Percentiles rank a stretch among this genome's conserved stretches.
phyloP scores from a whole-genome alignment of 1,140 invertebrate genomes.

The Tenebrio molitor region DNA sequence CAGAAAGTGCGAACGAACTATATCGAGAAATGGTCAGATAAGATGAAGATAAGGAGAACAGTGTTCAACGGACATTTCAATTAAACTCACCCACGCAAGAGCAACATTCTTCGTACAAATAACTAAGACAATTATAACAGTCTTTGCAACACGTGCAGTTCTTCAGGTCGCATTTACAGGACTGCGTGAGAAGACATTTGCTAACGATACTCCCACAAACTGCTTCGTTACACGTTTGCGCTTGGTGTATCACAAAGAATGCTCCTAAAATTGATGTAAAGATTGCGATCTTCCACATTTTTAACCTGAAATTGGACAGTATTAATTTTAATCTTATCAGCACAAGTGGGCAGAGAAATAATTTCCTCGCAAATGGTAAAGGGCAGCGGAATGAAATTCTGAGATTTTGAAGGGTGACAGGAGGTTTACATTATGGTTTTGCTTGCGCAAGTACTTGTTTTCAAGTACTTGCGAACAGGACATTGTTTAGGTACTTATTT shows the following conservation, averaged over 20 bases:
- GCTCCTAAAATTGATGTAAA: constrained; percentile 14
- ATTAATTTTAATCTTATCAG: too few species aligned
- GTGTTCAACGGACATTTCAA: constrained; percentile 17
- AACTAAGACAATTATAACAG: constrained; percentile 90
- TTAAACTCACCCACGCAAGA: constrained; percentile 89
- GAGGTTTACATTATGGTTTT: too few species aligned
- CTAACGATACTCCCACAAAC: constrained; percentile 94
- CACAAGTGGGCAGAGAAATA: too few species aligned
- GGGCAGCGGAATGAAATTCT: too few species aligned
- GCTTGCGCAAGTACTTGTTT: too few species aligned
- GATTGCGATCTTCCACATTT: constrained; percentile 49
- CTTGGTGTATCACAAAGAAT: constrained; percentile 46
- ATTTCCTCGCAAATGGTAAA: too few species aligned
- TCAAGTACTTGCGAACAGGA: too few species aligned
- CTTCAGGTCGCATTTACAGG: constrained; percentile 93
- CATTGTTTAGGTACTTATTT: too few species aligned
- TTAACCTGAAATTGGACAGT: constrained; percentile 19
- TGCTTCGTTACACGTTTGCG: constrained; percentile 77
- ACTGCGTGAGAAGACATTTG: constrained; percentile 95
- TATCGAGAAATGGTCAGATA: too few species aligned
- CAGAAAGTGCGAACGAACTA: too few species aligned
- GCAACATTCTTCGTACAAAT: constrained; percentile 93
- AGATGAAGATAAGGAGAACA: too few species aligned
- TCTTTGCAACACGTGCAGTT: constrained; percentile 94
- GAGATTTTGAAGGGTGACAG: too few species aligned